Conservation (phyloP, 2,797 vertebrate species). For the Dermochelys coriacea region DNA sequence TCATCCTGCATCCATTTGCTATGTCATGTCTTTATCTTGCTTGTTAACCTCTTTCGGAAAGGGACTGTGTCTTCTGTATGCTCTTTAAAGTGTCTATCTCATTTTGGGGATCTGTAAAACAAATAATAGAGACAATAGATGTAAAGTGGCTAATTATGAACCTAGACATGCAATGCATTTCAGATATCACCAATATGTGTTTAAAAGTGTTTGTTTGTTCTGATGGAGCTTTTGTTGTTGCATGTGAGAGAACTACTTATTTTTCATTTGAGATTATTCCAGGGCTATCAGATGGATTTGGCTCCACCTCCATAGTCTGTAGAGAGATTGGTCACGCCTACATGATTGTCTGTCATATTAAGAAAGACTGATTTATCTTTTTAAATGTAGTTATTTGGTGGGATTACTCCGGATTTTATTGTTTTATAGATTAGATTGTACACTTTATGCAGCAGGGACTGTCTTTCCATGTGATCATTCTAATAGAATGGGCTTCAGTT, state of each 20-base stretch:
- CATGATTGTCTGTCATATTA: background rate
- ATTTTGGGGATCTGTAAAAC: background rate
- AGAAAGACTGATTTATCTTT: background rate
- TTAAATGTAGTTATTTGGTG: background rate
- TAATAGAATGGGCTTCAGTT: background rate
- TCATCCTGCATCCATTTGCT: background rate
- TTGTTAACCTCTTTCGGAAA: background rate
- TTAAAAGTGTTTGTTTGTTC: background rate
- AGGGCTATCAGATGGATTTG: background rate
- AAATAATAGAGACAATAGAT: background rate
- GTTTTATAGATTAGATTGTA: background rate
- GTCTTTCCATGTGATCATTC: rapidly evolving
- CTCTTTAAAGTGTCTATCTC: background rate
- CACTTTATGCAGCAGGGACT: background rate
- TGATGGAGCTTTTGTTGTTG: background rate
- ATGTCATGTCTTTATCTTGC: background rate
- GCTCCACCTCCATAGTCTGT: background rate
- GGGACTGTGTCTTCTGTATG: background rate
- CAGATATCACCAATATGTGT: background rate
- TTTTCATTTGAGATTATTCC: conserved; percentile 4
- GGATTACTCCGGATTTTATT: background rate
- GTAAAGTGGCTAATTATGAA: background rate
- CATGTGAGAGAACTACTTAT: background rate
- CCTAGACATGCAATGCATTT: background rate
- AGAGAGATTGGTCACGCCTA: background rate